These are phyloP conservation scores for Drosophila koepferae DNA, from an alignment of 2,888 invertebrate species.

Conservation along the genomic window DNA sequence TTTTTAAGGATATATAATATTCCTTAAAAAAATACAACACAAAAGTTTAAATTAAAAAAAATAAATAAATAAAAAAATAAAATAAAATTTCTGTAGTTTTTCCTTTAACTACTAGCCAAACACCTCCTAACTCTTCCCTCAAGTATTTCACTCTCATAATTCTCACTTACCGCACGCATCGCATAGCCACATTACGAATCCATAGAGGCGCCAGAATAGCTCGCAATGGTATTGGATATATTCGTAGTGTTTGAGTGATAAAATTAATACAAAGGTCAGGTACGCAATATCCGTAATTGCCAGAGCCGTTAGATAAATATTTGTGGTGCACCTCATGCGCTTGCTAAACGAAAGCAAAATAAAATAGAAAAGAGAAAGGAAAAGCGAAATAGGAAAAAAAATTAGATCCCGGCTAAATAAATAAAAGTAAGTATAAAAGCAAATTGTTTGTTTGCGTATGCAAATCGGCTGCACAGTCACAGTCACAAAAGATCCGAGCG, in stretches of 20 bases:
- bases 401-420: slow-evolving; percentile 15
- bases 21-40: no score
- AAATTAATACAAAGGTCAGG: slow-evolving; percentile 88
- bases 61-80: no score
- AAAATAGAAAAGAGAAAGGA: slow-evolving; percentile 3
- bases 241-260: slow-evolving; percentile 88
- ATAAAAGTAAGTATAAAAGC: slow-evolving; percentile 40
- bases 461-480: slow-evolving; percentile 51
- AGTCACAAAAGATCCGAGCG: slow-evolving; percentile 24
- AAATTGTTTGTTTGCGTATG: slow-evolving; percentile 36
- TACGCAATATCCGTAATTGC: slow-evolving; percentile 90
- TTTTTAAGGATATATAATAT: no score
- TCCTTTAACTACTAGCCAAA: no score
- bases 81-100: neutral
- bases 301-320: slow-evolving; percentile 90
- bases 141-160: no score
- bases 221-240: slow-evolving; percentile 86
- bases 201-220: slow-evolving; percentile 88
- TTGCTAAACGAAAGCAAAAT: slow-evolving; percentile 83
- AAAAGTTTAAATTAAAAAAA: no score
- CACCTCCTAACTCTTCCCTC: no score
- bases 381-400: neutral
- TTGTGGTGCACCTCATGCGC: slow-evolving; percentile 91
- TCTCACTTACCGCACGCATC: slow-evolving; percentile 89
- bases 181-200: slow-evolving; percentile 88